Evolutionary conservation across 2,888 invertebrate genomes (phyloP), one percentile per base, ranked within the genome.

Genomic region (Watsonalla cultraria): DNA sequence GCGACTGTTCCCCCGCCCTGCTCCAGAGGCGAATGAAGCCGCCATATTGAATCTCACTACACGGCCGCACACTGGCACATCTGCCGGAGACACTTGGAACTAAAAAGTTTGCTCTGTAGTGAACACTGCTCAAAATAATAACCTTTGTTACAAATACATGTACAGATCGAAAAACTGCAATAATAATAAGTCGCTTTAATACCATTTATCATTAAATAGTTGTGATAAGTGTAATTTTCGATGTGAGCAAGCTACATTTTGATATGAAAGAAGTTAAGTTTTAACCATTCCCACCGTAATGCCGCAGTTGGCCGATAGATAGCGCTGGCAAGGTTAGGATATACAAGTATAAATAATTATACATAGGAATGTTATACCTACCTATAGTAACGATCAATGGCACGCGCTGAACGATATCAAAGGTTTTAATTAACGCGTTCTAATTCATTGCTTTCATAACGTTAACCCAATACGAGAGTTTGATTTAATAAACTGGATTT

Each of bases 1-100:
- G 77, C 80, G 76, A 90, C 90, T 90, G 90, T 82, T 77, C 88
- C 90, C 90, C 90, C 90, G 90, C 90, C 90, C 90, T 86, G 87
- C 82, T 86, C 86, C 80, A 82, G 82, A 85, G 84, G 81, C 88
- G 90, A 90, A 86, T 90, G 90, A 82, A 71, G 84, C 75, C 87
- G 90, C 90, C 90, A 90, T 90, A 85, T 90, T 90, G 90, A 80
- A 82, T 86, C 84, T 80, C 77, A 66, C 76, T 74, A 69, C 70
- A 77, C 72, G 57, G 63, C 61, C 55, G 80, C 74, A 65, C 77
- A 71, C 71, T 77, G 53, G 74, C 65, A 72, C 89, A 88, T 87
- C 89, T 89, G 84, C 76, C 81, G 88, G 81, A 58, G 46, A 49
- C 33, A 47, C 53, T 46, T 46, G 51, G 76, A 82, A 88, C 81